Conservation (phyloP, 2,797 vertebrate species). For the Psittacula echo region DNA sequence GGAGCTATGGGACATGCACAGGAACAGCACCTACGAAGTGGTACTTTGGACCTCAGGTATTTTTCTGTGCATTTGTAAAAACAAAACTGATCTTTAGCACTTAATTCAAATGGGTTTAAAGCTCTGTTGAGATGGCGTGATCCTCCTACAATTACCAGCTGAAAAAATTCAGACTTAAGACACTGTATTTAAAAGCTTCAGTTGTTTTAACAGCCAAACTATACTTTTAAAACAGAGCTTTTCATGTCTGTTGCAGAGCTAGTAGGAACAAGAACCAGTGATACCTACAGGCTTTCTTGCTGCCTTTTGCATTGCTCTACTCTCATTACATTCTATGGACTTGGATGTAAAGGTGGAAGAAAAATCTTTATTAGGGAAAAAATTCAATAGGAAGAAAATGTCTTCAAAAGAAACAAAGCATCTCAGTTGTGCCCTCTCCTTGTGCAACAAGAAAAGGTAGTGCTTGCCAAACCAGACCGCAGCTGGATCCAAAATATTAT, state of each 20-base stretch:
- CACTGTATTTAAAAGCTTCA: background rate
- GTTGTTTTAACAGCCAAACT: background rate
- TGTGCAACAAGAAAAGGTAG: background rate
- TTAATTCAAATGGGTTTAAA: background rate
- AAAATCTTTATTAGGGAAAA: background rate
- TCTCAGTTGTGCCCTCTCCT: background rate
- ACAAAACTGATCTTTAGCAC: constrained; percentile 1
- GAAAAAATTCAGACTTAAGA: background rate
- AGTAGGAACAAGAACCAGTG: background rate
- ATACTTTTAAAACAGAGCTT: background rate
- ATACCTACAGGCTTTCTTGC: background rate
- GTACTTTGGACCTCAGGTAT: background rate
- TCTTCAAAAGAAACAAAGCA: background rate
- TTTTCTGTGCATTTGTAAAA: background rate
- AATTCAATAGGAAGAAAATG: background rate
- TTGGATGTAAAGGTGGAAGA: background rate
- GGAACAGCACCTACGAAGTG: background rate
- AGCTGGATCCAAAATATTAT: background rate
- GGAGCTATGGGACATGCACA: background rate
- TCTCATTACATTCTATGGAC: background rate
- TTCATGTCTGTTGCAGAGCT: background rate
- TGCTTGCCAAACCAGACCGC: background rate
- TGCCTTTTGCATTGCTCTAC: background rate
- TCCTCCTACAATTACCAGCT: background rate
- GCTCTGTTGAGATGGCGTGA: background rate